Percentiles rank a stretch among this genome's conserved stretches.
These are phyloP conservation scores for Pentalonia nigronervosa DNA, from an alignment of 1,140 invertebrate species.

Conservation along the genomic window DNA sequence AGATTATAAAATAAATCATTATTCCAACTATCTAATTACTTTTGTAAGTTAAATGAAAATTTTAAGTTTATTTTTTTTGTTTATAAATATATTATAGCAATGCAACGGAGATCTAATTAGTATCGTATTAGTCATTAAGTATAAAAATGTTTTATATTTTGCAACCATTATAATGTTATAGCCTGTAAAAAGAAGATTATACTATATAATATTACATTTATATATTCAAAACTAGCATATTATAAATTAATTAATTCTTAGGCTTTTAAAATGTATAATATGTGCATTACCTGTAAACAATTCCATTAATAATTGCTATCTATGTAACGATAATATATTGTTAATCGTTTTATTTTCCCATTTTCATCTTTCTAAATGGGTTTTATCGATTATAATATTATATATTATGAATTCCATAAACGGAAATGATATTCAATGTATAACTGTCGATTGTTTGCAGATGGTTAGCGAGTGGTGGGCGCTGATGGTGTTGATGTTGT, in stretches of 20 bases:
- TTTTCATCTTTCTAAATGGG: not conserved
- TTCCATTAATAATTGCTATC: not conserved
- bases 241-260: not conserved
- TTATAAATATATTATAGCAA: too few species aligned
- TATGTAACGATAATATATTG: not conserved
- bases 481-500: slow-evolving; percentile 50
- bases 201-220: not conserved
- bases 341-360: slow-evolving; percentile 22
- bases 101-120: not conserved
- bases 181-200: not conserved
- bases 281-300: not conserved
- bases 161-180: not conserved
- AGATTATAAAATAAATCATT: too few species aligned
- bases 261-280: not conserved
- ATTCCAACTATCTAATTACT: not conserved
- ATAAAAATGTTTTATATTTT: not conserved
- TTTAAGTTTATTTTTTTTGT: not conserved
- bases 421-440: not conserved
- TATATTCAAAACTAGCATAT: not conserved
- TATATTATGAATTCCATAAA: not conserved
- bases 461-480: slow-evolving; percentile 55
- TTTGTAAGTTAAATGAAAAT: not conserved
- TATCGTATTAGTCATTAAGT: not conserved
- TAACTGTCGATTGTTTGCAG: slow-evolving; percentile 37
- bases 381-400: slow-evolving; percentile 23